A percentile compares a stretch with the other conserved stretches of the same genome.
phyloP scores from a whole-genome alignment of 2,113 vertebrate species.

The Cyanoderma ruficeps region DNA sequence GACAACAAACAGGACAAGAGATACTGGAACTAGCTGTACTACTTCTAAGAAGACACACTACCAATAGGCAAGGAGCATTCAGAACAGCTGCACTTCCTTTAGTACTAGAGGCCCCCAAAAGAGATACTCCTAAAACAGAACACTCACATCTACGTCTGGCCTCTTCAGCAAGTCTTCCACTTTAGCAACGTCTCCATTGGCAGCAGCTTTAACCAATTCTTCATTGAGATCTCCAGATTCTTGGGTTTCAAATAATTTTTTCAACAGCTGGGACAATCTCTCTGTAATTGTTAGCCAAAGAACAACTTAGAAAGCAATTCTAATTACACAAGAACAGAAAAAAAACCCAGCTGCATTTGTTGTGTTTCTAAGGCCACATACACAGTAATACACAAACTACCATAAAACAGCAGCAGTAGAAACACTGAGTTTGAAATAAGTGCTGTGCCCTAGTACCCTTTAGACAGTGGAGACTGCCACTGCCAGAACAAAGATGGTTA shows the following conservation, averaged over 20 bases:
- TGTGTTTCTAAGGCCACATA: not conserved
- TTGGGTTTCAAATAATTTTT: slow-evolving; percentile 98
- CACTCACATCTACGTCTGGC: slow-evolving; percentile 93
- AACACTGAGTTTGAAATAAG: not conserved
- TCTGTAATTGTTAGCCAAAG: slow-evolving; percentile 78
- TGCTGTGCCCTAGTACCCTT: not conserved
- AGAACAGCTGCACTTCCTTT: not conserved
- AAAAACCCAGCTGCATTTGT: not conserved
- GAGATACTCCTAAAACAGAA: not conserved
- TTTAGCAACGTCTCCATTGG: slow-evolving; percentile 97
- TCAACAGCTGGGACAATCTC: slow-evolving; percentile 94
- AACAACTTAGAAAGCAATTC: not conserved
- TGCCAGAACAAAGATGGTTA: not conserved
- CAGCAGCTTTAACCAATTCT: slow-evolving; percentile 97
- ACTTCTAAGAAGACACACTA: not conserved
- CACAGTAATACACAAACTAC: not conserved
- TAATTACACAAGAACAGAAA: not conserved
- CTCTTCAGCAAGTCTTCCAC: slow-evolving; percentile 97
- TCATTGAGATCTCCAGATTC: slow-evolving; percentile 99
- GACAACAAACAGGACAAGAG: not conserved
- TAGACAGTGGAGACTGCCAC: not conserved
- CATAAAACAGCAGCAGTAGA: not conserved
- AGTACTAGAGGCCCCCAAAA: not conserved
- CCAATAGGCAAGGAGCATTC: not conserved
- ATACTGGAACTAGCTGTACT: not conserved